Evolutionary conservation across 2,797 vertebrate genomes (phyloP).

Genomic region (Anguilla pacifica): DNA sequence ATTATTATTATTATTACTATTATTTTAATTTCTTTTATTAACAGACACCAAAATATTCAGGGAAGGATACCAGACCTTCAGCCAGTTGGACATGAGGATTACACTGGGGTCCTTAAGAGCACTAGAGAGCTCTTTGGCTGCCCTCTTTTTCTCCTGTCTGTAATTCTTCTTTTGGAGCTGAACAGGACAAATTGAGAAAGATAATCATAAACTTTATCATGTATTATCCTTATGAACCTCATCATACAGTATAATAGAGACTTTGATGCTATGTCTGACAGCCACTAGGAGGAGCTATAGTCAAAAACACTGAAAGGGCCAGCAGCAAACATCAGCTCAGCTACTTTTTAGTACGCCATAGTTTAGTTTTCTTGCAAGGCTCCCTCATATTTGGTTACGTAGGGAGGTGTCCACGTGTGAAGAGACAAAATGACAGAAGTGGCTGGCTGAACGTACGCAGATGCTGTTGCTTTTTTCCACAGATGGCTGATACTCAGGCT

Average conservation of each 20-base stretch:
- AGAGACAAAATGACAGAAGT: not conserved
- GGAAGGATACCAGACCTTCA: conserved; percentile 79
- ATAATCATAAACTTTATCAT: not conserved
- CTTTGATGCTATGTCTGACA: not conserved
- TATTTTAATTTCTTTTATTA: not conserved
- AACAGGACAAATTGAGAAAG: conserved; percentile 39
- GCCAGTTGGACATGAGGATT: conserved; percentile 93
- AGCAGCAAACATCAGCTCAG: conserved; percentile 35
- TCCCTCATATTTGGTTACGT: not conserved
- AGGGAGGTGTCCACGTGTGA: not conserved
- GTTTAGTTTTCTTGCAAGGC: not conserved
- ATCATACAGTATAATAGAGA: not conserved
- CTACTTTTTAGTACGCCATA: not conserved
- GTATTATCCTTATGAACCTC: conserved; percentile 11
- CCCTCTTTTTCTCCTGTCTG: conserved; percentile 94
- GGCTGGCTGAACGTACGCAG: not conserved
- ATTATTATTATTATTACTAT: not conserved
- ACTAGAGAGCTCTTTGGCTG: conserved; percentile 87
- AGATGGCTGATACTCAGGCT: not conserved
- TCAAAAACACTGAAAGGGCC: not conserved
- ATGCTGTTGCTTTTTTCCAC: not conserved
- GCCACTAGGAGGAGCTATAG: conserved; percentile 69
- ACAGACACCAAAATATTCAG: not conserved
- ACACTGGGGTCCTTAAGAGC: conserved; percentile 94
- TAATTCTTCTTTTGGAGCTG: conserved; percentile 97